Evolutionary conservation across 2,888 invertebrate genomes (phyloP), one percentile per base, ranked within the genome.

Genomic region (Patella depressa): DNA sequence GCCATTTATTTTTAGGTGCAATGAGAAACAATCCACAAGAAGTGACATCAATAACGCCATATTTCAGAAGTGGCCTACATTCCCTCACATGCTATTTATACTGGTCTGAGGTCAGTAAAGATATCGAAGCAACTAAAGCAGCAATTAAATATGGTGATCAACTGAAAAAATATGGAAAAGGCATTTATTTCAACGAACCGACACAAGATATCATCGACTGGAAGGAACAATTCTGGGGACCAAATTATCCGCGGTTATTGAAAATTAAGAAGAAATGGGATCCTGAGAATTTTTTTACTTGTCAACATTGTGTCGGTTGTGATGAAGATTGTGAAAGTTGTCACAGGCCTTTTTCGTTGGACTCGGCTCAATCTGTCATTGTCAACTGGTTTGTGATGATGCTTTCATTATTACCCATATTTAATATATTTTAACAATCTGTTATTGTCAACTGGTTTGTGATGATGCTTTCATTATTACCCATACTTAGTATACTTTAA

Each of bases 281-380:
- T 75, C 84, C 85, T 7, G 80, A 80, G n/a, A 83, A 85, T 72
- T 83, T 85, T 74, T 84, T 87, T 76, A 82, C 82, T 45, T 86
- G 87, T 55, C 79, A 82, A 29, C 82, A 87, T 70, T 87, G 87
- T 65, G 87, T 87, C 9, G 85, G 85, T 11, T 87, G 84, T 2
- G 84, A 85, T 65, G 34, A 34, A 34, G 34, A 34, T 34, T 34
- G 34, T 34, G 34, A 34, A 34, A 34, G 34, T 34, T 34, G 34
- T 34, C 34, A 34, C 34, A 34, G 5, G 34, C 34, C 34, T 34
- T 3, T 34, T 34, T 34, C 34, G 4, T 34, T 34, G 34, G 34
- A 34, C 7, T 34, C 34, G 34, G 34, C 34, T 34, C 34, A 34
- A 34, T 34, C 34, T 34, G 5, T 34, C 4, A 3, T 34, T 5